These are phyloP conservation scores for Pluvianellus socialis DNA, from an alignment of 2,113 vertebrate genomes.

Conservation along the genomic window DNA sequence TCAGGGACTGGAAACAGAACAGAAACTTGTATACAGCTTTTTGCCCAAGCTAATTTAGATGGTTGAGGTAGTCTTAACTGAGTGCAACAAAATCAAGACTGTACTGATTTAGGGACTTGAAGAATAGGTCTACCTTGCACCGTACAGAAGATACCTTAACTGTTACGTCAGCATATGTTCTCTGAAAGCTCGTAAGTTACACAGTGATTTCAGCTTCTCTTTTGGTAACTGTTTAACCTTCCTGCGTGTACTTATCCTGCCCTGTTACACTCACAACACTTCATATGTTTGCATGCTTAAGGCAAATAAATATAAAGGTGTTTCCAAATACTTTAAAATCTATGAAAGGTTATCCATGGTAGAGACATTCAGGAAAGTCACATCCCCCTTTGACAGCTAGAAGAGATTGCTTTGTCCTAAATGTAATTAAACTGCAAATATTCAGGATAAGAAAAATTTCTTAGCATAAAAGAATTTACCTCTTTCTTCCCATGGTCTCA, in stretches of 20 bases:
- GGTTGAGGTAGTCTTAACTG: rapidly evolving
- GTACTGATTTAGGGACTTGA: background rate
- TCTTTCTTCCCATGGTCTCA: background rate
- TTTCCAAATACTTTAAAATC: background rate
- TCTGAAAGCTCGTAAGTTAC: background rate
- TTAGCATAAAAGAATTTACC: background rate
- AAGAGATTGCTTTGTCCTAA: background rate
- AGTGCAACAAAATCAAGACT: background rate
- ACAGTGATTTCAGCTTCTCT: background rate
- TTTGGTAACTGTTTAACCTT: background rate
- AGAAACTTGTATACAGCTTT: background rate
- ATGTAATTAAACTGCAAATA: background rate
- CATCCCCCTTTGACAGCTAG: background rate
- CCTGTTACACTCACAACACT: background rate
- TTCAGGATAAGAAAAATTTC: background rate
- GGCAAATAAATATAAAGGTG: background rate
- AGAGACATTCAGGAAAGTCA: background rate
- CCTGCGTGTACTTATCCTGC: background rate
- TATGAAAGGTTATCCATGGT: background rate
- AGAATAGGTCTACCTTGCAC: background rate
- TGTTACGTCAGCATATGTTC: background rate
- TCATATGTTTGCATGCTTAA: background rate
- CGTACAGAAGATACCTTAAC: background rate
- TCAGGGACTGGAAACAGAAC: background rate
- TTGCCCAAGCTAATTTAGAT: background rate